Conservation (phyloP, 2,888 invertebrate species). For the Caenorhabditis virilis region DNA sequence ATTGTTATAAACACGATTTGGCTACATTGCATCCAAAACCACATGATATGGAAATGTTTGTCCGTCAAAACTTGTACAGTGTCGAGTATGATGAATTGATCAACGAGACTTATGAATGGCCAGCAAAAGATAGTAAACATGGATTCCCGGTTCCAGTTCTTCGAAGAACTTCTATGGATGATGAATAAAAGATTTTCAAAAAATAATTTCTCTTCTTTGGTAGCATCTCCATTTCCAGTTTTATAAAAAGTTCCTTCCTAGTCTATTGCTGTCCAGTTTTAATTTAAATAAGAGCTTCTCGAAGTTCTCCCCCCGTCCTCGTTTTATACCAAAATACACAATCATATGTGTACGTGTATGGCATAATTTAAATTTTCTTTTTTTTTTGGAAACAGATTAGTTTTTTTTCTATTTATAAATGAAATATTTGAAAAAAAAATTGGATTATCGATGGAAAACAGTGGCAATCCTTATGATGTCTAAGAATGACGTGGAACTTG, state of each 20-base stretch:
- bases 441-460: no score
- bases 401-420: background rate
- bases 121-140: slow-evolving; percentile 65
- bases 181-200: slow-evolving; percentile 46
- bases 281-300: no score
- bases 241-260: no score
- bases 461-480: no score
- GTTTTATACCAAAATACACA: no score
- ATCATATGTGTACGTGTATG: slow-evolving; percentile 37
- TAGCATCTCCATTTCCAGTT: background rate
- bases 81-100: slow-evolving; percentile 71
- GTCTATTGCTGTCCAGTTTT: no score
- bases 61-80: slow-evolving; percentile 70
- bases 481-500: no score
- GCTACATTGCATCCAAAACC: slow-evolving; percentile 74
- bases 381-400: background rate
- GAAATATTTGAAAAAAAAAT: no score
- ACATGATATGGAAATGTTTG: slow-evolving; percentile 71
- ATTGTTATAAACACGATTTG: slow-evolving; percentile 77
- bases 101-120: slow-evolving; percentile 72
- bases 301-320: no score
- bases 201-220: background rate
- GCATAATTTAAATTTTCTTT: slow-evolving; percentile 20
- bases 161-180: slow-evolving; percentile 65
- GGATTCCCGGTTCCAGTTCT: slow-evolving; percentile 66